phyloP scores from a whole-genome alignment of 2,888 invertebrate genomes.

The Drosophila parthenogenetica region DNA sequence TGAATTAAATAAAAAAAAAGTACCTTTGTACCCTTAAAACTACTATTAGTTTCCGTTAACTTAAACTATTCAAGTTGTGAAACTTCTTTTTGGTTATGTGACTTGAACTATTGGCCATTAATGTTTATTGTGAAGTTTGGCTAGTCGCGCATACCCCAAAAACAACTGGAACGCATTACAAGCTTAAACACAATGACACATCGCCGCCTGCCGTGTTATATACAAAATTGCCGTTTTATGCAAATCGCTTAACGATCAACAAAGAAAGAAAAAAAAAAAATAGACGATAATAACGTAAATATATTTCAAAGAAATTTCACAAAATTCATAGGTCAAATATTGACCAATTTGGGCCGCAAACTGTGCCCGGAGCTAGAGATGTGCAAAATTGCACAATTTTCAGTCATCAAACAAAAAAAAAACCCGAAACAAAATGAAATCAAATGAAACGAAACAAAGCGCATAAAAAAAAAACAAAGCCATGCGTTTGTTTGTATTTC shows the following conservation, averaged over 20 bases:
- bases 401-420: slow-evolving; percentile 22
- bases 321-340: slow-evolving; percentile 65
- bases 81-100: background rate
- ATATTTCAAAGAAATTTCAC: slow-evolving; percentile 54
- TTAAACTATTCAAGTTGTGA: background rate
- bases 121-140: background rate
- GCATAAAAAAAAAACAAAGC: slow-evolving; percentile 32
- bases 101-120: background rate
- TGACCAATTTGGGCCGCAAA: slow-evolving; percentile 55
- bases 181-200: slow-evolving; percentile 38
- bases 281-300: background rate
- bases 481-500: slow-evolving; percentile 8
- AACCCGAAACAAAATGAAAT: slow-evolving; percentile 13
- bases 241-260: slow-evolving; percentile 42
- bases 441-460: slow-evolving; percentile 32
- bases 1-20: too few relatives aligned
- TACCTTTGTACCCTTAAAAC: too few relatives aligned
- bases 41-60: too few relatives aligned
- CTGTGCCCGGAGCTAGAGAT: slow-evolving; percentile 30
- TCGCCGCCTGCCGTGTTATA: slow-evolving; percentile 25
- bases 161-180: slow-evolving; percentile 10
- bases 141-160: slow-evolving; percentile 1
- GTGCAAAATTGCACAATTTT: slow-evolving; percentile 70
- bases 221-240: slow-evolving; percentile 62
- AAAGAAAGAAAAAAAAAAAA: slow-evolving; percentile 12